phyloP scores from a whole-genome alignment of 2,797 vertebrate species.

The Echeneis naucrates region DNA sequence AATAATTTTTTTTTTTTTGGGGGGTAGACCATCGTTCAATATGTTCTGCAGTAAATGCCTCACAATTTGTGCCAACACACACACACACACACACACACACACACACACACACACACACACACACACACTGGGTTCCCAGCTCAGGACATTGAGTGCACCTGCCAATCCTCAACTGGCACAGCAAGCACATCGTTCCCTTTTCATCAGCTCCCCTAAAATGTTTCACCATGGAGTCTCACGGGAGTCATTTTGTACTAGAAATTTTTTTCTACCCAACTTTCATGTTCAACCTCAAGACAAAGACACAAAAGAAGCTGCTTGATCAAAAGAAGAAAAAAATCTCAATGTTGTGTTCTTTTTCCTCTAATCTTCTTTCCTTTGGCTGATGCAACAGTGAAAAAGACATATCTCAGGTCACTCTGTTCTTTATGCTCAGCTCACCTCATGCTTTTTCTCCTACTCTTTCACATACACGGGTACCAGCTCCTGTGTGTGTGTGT shows the following conservation, averaged over 20 bases:
- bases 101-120: constrained; percentile 24
- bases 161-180: background rate
- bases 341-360: no score
- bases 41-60: constrained; percentile 17
- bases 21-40: background rate
- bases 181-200: background rate
- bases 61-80: constrained; percentile 26
- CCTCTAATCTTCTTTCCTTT: no score
- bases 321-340: background rate
- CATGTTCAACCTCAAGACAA: background rate
- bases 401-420: background rate
- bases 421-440: background rate
- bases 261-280: background rate
- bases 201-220: background rate
- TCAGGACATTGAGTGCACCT: constrained; percentile 1
- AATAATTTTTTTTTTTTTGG: background rate
- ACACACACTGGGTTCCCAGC: constrained; percentile 1
- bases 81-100: constrained; percentile 28
- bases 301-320: background rate
- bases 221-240: background rate
- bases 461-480: no score
- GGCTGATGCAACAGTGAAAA: background rate
- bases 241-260: background rate
- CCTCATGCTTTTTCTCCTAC: no score
- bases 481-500: no score